A percentile compares a stretch with the other conserved stretches of the same genome.
phyloP scores from a whole-genome alignment of 2,888 invertebrate species.

The Adela reaumurella region DNA sequence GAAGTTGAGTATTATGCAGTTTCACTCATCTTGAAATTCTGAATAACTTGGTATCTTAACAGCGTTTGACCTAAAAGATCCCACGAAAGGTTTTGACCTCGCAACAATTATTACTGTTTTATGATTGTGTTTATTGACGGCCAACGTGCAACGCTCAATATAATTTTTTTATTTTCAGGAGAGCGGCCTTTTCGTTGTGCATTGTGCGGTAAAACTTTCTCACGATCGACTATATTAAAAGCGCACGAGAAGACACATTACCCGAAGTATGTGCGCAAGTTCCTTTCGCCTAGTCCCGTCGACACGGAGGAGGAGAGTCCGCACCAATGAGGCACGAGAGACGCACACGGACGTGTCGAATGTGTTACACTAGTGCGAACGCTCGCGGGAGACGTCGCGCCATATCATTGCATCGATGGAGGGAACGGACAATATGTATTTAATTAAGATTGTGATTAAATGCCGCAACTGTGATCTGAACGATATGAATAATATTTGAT shows the following conservation, averaged over 20 bases:
- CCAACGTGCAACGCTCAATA: no score
- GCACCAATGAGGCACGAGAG: constrained; percentile 53
- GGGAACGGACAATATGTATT: constrained; percentile 49
- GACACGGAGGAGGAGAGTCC: constrained; percentile 80
- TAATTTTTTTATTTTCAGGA: constrained; percentile 46
- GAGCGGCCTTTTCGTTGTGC: constrained; percentile 87
- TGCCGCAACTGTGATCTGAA: constrained; percentile 60
- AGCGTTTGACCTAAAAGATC: no score
- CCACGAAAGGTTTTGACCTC: no score
- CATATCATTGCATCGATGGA: constrained; percentile 31
- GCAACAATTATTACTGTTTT: neutral
- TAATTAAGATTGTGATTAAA: constrained; percentile 57
- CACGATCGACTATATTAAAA: constrained; percentile 85
- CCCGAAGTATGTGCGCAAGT: constrained; percentile 87
- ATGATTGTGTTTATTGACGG: neutral
- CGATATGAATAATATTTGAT: constrained; percentile 58
- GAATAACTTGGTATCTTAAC: no score
- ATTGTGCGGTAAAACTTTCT: constrained; percentile 87
- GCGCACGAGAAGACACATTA: constrained; percentile 92
- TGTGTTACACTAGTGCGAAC: no score
- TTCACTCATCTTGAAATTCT: no score
- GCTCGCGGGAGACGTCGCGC: neutral
- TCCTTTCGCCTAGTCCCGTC: constrained; percentile 81
- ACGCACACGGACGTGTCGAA: neutral
- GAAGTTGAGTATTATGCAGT: no score